Evolutionary conservation across 2,113 vertebrate species (phyloP).

Genomic region (Brachyhypopomus gauderio): DNA sequence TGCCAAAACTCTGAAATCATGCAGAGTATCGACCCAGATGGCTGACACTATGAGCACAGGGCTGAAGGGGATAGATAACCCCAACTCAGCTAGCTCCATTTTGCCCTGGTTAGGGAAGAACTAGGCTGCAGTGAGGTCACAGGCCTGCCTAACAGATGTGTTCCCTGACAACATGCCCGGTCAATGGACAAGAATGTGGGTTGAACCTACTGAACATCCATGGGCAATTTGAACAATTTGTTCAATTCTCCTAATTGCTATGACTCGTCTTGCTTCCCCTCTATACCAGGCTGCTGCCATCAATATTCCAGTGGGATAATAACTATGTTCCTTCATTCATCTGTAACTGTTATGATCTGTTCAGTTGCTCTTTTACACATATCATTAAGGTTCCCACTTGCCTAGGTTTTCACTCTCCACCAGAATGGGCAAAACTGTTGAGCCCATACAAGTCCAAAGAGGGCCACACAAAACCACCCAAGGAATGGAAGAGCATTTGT

Average conservation of each 20-base stretch:
- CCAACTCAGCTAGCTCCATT: slow-evolving; percentile 48
- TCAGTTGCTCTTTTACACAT: neutral
- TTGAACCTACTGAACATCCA: slow-evolving; percentile 37
- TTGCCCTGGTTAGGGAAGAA: slow-evolving; percentile 41
- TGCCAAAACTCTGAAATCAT: neutral
- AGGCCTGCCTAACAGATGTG: slow-evolving; percentile 68
- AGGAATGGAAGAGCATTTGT: neutral
- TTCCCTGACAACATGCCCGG: slow-evolving; percentile 49
- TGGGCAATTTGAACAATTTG: slow-evolving; percentile 47
- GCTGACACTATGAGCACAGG: neutral
- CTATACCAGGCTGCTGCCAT: neutral
- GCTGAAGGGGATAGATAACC: slow-evolving; percentile 12
- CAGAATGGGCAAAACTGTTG: neutral
- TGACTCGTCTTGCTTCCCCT: slow-evolving; percentile 30
- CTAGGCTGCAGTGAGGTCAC: slow-evolving; percentile 55
- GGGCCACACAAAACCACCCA: neutral
- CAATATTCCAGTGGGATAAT: neutral
- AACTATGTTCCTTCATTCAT: neutral
- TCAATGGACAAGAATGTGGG: slow-evolving; percentile 33
- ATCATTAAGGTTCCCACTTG: neutral
- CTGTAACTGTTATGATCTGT: neutral
- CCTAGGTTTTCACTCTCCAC: neutral
- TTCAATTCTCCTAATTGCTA: slow-evolving; percentile 49
- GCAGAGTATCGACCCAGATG: neutral
- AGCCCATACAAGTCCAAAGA: neutral